These are phyloP conservation scores for Willowsia nigromaculata DNA, from an alignment of 2,888 invertebrate species.

Conservation along the genomic window DNA sequence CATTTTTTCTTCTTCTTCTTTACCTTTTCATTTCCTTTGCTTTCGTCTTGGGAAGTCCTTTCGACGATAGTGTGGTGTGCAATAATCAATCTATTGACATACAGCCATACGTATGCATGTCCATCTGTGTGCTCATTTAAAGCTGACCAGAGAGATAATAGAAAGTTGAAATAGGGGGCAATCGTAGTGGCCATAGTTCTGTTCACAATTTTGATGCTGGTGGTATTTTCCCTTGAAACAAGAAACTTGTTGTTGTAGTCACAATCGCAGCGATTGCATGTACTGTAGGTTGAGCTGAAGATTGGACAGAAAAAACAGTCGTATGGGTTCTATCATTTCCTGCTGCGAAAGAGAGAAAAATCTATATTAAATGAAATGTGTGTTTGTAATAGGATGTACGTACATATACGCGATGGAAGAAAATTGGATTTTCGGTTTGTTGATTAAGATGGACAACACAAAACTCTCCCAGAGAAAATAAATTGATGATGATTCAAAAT, in stretches of 20 bases:
- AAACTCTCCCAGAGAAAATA: background rate
- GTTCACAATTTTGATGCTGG: background rate
- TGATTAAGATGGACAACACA: constrained; percentile 26
- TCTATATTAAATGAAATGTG: background rate
- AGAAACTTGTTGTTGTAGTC: background rate
- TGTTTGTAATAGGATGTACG: background rate
- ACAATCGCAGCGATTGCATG: background rate
- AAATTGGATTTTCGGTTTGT: constrained; percentile 62
- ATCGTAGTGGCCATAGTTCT: no score
- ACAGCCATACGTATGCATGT: no score
- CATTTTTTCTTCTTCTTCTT: background rate
- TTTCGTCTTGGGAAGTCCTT: background rate
- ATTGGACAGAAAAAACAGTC: constrained; percentile 9
- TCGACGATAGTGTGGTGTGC: background rate
- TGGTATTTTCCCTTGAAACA: background rate
- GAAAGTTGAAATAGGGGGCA: background rate
- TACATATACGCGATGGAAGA: background rate
- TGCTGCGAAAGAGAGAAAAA: background rate
- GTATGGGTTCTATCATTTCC: constrained; percentile 56
- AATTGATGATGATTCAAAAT: background rate
- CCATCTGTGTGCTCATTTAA: background rate
- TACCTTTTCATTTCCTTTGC: background rate
- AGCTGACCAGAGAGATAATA: background rate
- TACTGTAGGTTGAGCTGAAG: background rate
- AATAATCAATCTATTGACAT: no score